These are phyloP conservation scores for Ypsolopha scabrella DNA, from an alignment of 2,888 invertebrate species.

Conservation along the genomic window DNA sequence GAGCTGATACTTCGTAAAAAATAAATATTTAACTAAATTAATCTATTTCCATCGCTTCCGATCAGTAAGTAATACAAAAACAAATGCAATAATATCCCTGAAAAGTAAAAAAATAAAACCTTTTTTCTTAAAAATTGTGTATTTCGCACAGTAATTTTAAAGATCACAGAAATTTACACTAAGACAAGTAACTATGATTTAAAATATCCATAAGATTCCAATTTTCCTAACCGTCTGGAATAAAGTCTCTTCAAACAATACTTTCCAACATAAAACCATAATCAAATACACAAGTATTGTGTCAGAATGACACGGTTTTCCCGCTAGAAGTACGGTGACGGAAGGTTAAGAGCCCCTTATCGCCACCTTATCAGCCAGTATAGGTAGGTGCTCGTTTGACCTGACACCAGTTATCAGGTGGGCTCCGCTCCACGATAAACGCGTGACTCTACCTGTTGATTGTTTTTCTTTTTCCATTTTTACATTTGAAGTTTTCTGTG, in stretches of 20 bases:
- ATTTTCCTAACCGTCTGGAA: too few species aligned
- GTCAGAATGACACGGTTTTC: conserved; percentile 29
- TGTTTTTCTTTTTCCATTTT: conserved; percentile 15
- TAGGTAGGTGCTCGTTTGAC: conserved; percentile 65
- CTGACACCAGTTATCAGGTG: conserved; percentile 68
- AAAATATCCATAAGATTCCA: too few species aligned
- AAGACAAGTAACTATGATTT: too few species aligned
- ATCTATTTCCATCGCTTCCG: not conserved
- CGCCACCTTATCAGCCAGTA: conserved; percentile 50
- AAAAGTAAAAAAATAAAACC: too few species aligned
- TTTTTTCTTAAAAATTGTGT: too few species aligned
- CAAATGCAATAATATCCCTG: too few species aligned
- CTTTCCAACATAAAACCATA: not conserved
- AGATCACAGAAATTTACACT: too few species aligned
- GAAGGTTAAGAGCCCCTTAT: conserved; percentile 70
- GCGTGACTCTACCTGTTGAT: conserved; percentile 50
- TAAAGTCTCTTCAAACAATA: too few species aligned
- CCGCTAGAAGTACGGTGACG: conserved; percentile 35
- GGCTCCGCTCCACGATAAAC: conserved; percentile 53
- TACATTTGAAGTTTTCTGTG: not conserved
- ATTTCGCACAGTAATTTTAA: too few species aligned
- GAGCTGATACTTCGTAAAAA: not conserved
- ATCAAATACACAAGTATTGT: not conserved
- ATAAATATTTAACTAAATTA: not conserved
- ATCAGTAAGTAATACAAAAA: too few species aligned